Conservation (phyloP, 2,888 invertebrate genomes). For the Tinea semifulvella region DNA sequence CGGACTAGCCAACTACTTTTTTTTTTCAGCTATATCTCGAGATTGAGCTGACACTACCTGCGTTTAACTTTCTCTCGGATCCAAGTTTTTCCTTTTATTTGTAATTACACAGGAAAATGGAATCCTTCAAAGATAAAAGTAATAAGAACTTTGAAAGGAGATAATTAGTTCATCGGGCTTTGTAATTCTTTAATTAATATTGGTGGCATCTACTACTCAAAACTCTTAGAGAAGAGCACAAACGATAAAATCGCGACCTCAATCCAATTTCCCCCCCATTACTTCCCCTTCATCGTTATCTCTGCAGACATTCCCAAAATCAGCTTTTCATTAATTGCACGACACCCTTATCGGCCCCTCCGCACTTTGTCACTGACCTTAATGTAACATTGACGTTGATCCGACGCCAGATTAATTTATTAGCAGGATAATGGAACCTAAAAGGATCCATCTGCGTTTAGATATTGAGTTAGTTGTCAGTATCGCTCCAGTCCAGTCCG, state of each 20-base stretch:
- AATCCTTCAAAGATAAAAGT: slow-evolving; percentile 4
- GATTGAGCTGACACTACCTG: slow-evolving; percentile 10
- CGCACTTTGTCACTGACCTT: slow-evolving; percentile 38
- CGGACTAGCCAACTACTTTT: slow-evolving; percentile 9
- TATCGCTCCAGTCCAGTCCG: not conserved
- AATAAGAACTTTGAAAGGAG: not conserved
- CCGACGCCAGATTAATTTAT: slow-evolving; percentile 55
- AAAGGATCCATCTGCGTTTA: slow-evolving; percentile 27
- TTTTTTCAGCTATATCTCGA: slow-evolving; percentile 6
- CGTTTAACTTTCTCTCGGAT: slow-evolving; percentile 1
- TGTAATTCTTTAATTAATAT: slow-evolving; percentile 12
- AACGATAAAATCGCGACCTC: slow-evolving; percentile 16
- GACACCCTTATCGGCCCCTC: slow-evolving; percentile 36
- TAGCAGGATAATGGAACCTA: slow-evolving; percentile 28
- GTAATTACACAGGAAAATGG: slow-evolving; percentile 7
- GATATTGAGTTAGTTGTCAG: slow-evolving; percentile 46
- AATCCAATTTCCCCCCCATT: slow-evolving; percentile 14
- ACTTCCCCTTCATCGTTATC: slow-evolving; percentile 31
- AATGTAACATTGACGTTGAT: slow-evolving; percentile 47
- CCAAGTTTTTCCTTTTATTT: slow-evolving; percentile 10
- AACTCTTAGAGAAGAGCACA: slow-evolving; percentile 12
- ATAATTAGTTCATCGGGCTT: slow-evolving; percentile 1
- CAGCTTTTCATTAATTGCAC: slow-evolving; percentile 57
- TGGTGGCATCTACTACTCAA: slow-evolving; percentile 6
- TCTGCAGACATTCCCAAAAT: slow-evolving; percentile 39